These are phyloP conservation scores for Chauna torquata DNA, from an alignment of 2,113 vertebrate genomes.

Conservation along the genomic window DNA sequence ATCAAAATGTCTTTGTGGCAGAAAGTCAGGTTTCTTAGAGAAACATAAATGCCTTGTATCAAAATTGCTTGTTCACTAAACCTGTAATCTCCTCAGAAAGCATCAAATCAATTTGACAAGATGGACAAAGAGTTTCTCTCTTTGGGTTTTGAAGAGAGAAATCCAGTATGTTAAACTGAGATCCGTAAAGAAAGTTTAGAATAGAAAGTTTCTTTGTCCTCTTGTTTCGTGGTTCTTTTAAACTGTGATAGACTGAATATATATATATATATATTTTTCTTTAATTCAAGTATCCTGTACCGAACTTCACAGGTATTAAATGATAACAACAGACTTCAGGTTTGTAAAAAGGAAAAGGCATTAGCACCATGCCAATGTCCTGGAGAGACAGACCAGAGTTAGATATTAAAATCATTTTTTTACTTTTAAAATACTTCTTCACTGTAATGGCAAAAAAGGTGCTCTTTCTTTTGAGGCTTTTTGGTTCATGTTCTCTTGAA, in stretches of 20 bases:
- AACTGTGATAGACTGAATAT: neutral
- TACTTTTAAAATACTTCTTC: neutral
- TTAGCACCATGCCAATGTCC: fast-evolving
- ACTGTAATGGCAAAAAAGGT: neutral
- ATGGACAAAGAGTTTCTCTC: neutral
- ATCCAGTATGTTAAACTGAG: neutral
- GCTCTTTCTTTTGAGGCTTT: neutral
- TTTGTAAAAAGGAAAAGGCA: neutral
- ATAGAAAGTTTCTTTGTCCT: neutral
- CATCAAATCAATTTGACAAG: neutral
- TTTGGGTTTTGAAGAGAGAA: neutral
- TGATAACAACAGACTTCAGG: neutral
- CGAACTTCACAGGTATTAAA: neutral
- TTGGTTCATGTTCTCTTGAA: neutral
- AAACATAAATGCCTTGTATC: neutral
- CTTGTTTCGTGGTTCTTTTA: neutral
- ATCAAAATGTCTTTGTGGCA: neutral
- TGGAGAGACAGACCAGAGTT: too few relatives aligned
- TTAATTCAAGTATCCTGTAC: neutral
- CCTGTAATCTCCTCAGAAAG: neutral
- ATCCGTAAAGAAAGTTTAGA: neutral
- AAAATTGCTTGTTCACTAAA: neutral
- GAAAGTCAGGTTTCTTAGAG: neutral
- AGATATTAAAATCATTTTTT: neutral
- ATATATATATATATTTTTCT: neutral